phyloP scores from a whole-genome alignment of 2,888 invertebrate genomes.

The Nasonovia ribisnigri region DNA sequence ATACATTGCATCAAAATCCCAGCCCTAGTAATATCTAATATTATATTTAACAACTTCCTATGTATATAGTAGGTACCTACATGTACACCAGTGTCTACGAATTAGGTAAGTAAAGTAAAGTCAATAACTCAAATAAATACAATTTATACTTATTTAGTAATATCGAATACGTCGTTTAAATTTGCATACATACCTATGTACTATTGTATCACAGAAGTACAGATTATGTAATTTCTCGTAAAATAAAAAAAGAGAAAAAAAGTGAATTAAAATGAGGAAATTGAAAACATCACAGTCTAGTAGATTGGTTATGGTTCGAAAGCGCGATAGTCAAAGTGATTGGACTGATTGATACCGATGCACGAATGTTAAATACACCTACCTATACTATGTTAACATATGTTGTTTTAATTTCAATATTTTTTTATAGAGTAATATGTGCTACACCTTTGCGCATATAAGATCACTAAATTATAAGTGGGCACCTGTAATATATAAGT shows the following conservation, averaged over 20 bases:
- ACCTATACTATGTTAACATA: not conserved
- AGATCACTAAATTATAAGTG: not conserved
- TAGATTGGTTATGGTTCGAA: slow-evolving; percentile 24
- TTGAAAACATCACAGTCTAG: not conserved
- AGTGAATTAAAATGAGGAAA: not conserved
- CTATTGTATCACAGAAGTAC: not conserved
- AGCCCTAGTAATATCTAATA: not conserved
- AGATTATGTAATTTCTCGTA: not conserved
- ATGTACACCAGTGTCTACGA: not conserved
- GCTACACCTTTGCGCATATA: not conserved
- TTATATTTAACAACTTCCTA: not conserved
- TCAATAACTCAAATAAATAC: not conserved
- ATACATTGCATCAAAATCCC: too few species aligned
- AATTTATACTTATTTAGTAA: not conserved
- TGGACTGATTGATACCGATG: not conserved
- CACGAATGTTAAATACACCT: not conserved
- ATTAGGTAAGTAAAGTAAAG: not conserved
- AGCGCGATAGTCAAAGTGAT: not conserved
- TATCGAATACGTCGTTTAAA: not conserved
- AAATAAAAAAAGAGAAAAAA: slow-evolving; percentile 1
- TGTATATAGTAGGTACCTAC: not conserved
- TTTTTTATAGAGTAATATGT: not conserved
- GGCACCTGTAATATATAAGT: not conserved
- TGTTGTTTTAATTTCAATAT: not conserved
- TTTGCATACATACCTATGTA: not conserved